These are phyloP conservation scores for Thermophis baileyi DNA, from an alignment of 2,113 vertebrate genomes.

Conservation along the genomic window DNA sequence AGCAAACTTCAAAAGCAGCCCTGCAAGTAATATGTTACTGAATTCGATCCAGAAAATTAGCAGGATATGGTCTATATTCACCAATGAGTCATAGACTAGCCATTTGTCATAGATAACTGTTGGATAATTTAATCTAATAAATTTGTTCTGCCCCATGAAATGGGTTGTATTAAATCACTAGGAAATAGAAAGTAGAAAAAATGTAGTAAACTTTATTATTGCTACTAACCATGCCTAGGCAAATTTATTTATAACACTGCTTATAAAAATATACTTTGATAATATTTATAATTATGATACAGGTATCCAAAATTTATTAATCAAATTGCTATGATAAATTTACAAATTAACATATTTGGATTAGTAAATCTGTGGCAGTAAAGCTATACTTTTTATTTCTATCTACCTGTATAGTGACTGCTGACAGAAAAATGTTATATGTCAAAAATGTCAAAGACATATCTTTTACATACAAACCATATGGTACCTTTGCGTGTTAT, in stretches of 20 bases:
- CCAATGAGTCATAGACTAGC: not conserved
- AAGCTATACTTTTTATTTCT: conserved; percentile 41
- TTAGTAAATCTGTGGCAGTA: conserved; percentile 25
- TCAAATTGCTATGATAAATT: not conserved
- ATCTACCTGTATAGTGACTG: conserved; percentile 46
- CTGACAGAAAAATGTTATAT: conserved; percentile 19
- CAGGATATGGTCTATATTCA: not conserved
- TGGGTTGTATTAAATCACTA: not conserved
- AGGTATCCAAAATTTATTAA: not conserved
- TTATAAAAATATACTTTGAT: not conserved
- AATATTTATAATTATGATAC: not conserved
- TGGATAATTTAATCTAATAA: not conserved
- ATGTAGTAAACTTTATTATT: not conserved
- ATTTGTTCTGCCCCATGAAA: not conserved
- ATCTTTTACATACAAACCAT: conserved; percentile 42
- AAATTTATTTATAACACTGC: not conserved
- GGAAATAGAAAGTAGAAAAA: not conserved
- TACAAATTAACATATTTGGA: conserved; percentile 28
- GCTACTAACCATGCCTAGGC: not conserved
- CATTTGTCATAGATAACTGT: not conserved
- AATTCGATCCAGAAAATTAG: not conserved
- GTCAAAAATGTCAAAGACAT: conserved; percentile 56
- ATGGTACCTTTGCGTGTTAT: conserved; percentile 45
- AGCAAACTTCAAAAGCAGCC: not conserved
- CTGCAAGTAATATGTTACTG: not conserved